Evolutionary conservation across 2,113 vertebrate genomes (phyloP).

Genomic region (Setophaga kirtlandii): DNA sequence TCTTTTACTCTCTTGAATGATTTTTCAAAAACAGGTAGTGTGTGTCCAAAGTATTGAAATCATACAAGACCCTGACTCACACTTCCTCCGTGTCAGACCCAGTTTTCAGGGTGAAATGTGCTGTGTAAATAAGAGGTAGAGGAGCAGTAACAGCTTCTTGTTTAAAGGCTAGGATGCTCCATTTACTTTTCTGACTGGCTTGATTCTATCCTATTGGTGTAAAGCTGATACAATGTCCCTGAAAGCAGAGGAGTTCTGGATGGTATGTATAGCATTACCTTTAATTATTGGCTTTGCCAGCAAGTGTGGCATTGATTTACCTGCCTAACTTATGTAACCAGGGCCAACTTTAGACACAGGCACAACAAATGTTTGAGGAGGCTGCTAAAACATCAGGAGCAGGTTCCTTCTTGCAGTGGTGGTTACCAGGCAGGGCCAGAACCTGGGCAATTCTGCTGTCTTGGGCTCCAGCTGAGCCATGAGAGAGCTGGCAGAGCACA

Average conservation of each 20-base stretch:
- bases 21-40: neutral
- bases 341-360: neutral
- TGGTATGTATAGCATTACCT: neutral
- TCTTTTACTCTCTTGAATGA: neutral
- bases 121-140: neutral
- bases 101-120: neutral
- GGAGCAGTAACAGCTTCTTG: neutral
- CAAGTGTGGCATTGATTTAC: neutral
- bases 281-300: neutral
- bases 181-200: neutral
- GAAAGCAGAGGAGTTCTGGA: neutral
- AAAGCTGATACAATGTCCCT: neutral
- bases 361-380: neutral
- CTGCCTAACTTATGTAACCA: neutral
- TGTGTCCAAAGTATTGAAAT: neutral
- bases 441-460: neutral
- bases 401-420: neutral
- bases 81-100: neutral
- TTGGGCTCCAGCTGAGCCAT: neutral
- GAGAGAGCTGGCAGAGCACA: neutral
- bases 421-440: neutral
- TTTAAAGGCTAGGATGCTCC: neutral
- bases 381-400: neutral
- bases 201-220: neutral
- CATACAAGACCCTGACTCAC: neutral